phyloP scores from a whole-genome alignment of 2,797 vertebrate genomes.

The Leptoclinus maculatus region DNA sequence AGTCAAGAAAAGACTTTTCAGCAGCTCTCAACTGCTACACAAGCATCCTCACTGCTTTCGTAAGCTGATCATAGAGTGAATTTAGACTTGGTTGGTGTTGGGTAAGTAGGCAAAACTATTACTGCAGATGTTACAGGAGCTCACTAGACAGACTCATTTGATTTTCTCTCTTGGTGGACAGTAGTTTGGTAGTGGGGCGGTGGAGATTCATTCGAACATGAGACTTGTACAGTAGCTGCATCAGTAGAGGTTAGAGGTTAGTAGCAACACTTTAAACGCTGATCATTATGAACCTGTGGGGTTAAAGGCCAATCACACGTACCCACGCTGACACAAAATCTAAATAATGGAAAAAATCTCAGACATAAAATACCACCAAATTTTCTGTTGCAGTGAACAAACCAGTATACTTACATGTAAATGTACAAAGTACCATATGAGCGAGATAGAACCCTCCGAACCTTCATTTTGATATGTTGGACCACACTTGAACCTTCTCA shows the following conservation, averaged over 20 bases:
- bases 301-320: conserved; percentile 28
- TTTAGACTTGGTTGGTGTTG: not conserved
- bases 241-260: conserved; percentile 19
- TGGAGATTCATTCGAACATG: not conserved
- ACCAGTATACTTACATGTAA: conserved; percentile 56
- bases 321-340: conserved; percentile 39
- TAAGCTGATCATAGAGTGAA: not conserved
- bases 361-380: conserved; percentile 46
- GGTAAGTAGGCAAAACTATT: not conserved
- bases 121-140: not conserved
- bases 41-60: not conserved
- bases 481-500: conserved; percentile 45
- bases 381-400: conserved; percentile 43
- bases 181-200: not conserved
- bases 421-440: conserved; percentile 64
- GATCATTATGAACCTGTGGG: conserved; percentile 19
- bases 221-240: conserved; percentile 13
- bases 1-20: not conserved
- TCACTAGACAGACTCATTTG: not conserved
- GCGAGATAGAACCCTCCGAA: conserved; percentile 51
- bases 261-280: conserved; percentile 26
- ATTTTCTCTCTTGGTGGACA: conserved; percentile 3
- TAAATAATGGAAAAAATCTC: conserved; percentile 30
- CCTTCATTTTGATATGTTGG: conserved; percentile 73
- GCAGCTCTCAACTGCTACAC: not conserved